Conservation (phyloP, 2,797 vertebrate species). For the Macropus fuliginosus region DNA sequence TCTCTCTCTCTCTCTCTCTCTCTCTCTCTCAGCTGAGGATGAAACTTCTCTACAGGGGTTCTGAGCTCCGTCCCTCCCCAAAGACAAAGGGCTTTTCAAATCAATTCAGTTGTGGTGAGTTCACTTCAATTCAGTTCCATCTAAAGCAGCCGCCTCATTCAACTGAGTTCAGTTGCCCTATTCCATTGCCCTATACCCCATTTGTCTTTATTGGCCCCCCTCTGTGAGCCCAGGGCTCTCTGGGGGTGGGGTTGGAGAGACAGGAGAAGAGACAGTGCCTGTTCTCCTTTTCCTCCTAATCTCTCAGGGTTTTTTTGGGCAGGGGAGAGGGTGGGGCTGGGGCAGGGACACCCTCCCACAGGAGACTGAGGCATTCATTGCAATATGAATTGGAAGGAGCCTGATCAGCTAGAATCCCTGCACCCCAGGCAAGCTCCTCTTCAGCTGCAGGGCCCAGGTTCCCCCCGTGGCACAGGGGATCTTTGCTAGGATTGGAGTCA, state of each 20-base stretch:
- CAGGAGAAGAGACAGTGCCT: neutral
- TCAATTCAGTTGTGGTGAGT: conserved; percentile 6
- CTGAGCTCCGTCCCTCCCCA: neutral
- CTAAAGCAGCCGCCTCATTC: neutral
- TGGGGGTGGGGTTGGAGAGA: neutral
- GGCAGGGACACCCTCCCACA: neutral
- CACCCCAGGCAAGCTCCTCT: neutral
- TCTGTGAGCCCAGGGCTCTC: neutral
- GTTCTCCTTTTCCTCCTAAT: neutral
- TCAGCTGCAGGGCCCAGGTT: neutral
- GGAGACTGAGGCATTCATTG: neutral
- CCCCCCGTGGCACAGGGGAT: neutral
- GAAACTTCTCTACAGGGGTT: neutral
- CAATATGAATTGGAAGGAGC: neutral
- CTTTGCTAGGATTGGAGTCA: neutral
- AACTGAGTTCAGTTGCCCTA: neutral
- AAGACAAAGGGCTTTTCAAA: conserved; percentile 8
- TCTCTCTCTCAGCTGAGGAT: neutral
- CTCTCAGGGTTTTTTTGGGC: neutral
- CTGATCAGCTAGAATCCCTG: neutral
- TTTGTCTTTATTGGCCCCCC: neutral
- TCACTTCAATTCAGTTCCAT: neutral
- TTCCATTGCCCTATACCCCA: neutral
- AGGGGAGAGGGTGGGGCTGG: neutral
- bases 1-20: neutral